A percentile compares a stretch with the other conserved stretches of the same genome.
Conservation (phyloP, 1,140 invertebrate species). For the Anastrepha obliqua region DNA sequence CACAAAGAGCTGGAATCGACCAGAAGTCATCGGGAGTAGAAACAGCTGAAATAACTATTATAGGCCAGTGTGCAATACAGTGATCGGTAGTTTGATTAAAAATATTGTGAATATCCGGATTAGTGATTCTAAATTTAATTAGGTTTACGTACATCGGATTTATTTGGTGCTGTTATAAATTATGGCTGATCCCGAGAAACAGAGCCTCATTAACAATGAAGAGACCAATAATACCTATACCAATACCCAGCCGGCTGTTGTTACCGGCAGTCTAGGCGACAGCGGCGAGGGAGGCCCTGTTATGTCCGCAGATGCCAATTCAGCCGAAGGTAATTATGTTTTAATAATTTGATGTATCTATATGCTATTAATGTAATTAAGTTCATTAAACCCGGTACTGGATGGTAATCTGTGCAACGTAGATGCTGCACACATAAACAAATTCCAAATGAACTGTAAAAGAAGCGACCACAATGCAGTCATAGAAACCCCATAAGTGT, state of each 20-base stretch:
- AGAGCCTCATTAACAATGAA: conserved; percentile 58
- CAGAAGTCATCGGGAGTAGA: background rate
- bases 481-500: conserved; percentile 45
- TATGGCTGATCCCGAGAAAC: conserved; percentile 58
- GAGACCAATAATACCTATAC: conserved; percentile 55
- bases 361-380: background rate
- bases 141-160: background rate
- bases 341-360: background rate
- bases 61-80: background rate
- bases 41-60: background rate
- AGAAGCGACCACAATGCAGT: conserved; percentile 35
- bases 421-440: conserved; percentile 30
- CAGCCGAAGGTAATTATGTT: conserved; percentile 13
- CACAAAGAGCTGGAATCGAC: background rate
- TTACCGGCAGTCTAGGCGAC: background rate
- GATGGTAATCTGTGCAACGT: background rate
- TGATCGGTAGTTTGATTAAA: background rate
- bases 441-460: conserved; percentile 34
- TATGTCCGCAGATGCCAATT: conserved; percentile 29
- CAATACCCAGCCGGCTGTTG: background rate
- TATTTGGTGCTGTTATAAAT: conserved; percentile 3
- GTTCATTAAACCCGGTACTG: conserved; percentile 50
- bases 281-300: background rate
- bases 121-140: background rate
- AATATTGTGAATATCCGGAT: background rate